Evolutionary conservation across 1,140 invertebrate species (phyloP).

Genomic region (Zelostemma sp.): DNA sequence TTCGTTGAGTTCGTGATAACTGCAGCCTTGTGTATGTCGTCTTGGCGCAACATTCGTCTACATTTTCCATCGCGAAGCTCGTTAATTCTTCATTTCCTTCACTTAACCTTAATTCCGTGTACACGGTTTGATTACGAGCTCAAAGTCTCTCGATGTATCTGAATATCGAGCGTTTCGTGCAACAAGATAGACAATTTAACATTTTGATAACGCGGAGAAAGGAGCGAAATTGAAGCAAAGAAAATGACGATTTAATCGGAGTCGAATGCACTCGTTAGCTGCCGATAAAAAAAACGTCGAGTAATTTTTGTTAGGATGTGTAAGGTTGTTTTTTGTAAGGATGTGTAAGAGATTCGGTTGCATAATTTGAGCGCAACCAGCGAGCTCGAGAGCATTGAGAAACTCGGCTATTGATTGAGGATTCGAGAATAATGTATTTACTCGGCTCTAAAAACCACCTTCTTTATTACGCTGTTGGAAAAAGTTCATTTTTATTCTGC

Average conservation of each 20-base stretch:
- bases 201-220: too few species aligned
- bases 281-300: neutral
- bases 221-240: too few species aligned
- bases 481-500: neutral
- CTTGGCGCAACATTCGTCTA: constrained; percentile 21
- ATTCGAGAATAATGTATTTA: constrained; percentile 26
- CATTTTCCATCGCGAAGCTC: constrained; percentile 29
- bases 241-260: too few species aligned
- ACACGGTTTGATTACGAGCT: constrained; percentile 38
- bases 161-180: constrained; percentile 36
- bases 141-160: constrained; percentile 30
- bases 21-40: too few species aligned
- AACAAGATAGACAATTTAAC: constrained; percentile 34
- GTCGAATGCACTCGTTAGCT: too few species aligned
- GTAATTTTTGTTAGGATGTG: neutral
- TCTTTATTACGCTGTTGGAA: constrained; percentile 2
- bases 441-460: constrained; percentile 23
- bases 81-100: constrained; percentile 49
- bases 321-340: constrained; percentile 9
- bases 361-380: constrained; percentile 38
- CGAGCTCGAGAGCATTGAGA: constrained; percentile 19
- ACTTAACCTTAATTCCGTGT: constrained; percentile 47
- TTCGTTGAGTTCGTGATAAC: too few species aligned
- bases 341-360: constrained; percentile 28
- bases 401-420: constrained; percentile 35